A percentile compares a stretch with the other conserved stretches of the same genome.
Evolutionary conservation across 1,140 invertebrate genomes (phyloP).

Genomic region (Drosophila sp.): DNA sequence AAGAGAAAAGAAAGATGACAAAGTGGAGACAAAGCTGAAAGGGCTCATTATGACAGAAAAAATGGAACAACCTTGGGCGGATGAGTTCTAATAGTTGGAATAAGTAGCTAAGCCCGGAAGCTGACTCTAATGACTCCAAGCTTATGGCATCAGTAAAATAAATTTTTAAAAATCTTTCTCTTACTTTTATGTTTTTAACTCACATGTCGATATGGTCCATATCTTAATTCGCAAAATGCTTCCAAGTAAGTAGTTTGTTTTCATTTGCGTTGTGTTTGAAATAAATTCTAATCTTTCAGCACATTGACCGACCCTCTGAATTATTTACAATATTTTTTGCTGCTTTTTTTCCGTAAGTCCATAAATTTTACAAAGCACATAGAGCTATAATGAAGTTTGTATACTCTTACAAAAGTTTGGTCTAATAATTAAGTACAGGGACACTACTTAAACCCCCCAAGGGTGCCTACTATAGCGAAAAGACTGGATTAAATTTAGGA

Average conservation of each 20-base stretch:
- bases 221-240: too few relatives aligned
- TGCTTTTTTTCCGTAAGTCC: conserved; percentile 28
- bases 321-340: conserved; percentile 25
- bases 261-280: not conserved
- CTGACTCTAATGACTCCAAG: not conserved
- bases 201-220: too few relatives aligned
- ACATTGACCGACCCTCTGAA: conserved; percentile 53
- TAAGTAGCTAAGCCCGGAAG: not conserved
- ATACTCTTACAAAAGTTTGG: not conserved
- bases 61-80: not conserved
- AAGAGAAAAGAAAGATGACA: not conserved
- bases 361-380: conserved; percentile 31
- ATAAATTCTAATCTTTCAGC: conserved; percentile 31
- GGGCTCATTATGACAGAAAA: not conserved
- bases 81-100: not conserved
- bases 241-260: too few relatives aligned
- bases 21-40: not conserved
- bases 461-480: too few relatives aligned
- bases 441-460: too few relatives aligned
- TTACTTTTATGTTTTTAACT: too few relatives aligned
- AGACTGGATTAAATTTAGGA: too few relatives aligned
- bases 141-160: too few relatives aligned
- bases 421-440: too few relatives aligned
- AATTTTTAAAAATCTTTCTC: too few relatives aligned
- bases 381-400: not conserved